Base-by-base conservation (phyloP, 2,888 invertebrate species). In the Caenorhabditis sp. region DNA sequence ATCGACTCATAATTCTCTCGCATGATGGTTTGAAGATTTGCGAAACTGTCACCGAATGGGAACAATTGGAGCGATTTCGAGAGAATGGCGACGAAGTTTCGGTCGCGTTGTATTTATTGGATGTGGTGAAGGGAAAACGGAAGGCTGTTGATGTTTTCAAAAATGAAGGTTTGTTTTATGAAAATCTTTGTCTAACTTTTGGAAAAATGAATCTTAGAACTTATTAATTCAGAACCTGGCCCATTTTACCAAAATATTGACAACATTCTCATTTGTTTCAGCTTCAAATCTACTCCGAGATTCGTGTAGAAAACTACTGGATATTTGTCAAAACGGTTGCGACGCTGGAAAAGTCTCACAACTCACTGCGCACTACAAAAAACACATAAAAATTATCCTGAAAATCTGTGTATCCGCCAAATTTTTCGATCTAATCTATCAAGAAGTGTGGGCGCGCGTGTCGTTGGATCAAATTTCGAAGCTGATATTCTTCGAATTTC, bases 401-500 rank as follows among this genome's bases (percentile, higher is more conserved):
- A 69, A 75, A 38, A 77, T 82, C 4, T 81, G 81, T 52, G 64
- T 83, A 3, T 56, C 58, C 23, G 75, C 67, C 17, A 61, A 36
- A 20, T 59, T 72, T 1, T 54, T 70, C 7, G 61, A 64, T 17
- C 54, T 75, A 38, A 49, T 92, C 21, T 92, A 91, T 89, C 90
- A 91, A 50, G 91, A 91, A 72, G 88, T 92, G 17, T 92, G 92
- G 90, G 92, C 92, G 74, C 89, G 67, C 7, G 43, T 74, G 14
- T 5, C 25, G 63, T 53, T 14, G 67, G 85, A 91, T 68, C 90
- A 91, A 26, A 90, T 91, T 63, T 91, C 92, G 10, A 91, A 91
- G 85, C 91, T 91, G 1, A 89, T 91, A 64, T 93, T 92, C 85
- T 89, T 93, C 73, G 92, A 92, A 70, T 90, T 92, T 77, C 89